These are phyloP conservation scores for Odobenus rosmarus DNA, from an alignment of 2,113 vertebrate species.

Conservation along the genomic window DNA sequence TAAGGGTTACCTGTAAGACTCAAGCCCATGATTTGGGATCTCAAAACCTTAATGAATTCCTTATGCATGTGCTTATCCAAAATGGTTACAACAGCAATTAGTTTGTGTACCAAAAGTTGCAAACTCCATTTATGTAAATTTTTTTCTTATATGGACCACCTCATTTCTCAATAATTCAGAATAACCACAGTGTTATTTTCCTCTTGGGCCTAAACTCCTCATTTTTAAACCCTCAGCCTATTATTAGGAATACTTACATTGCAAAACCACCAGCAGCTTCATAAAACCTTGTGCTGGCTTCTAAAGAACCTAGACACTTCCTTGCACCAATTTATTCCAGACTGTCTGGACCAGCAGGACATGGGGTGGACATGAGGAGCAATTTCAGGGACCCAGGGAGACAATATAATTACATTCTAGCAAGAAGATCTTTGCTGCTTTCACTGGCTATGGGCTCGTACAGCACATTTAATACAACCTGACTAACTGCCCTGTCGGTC, in stretches of 20 bases:
- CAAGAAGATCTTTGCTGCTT: background rate
- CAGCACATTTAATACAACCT: background rate
- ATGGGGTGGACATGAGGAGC: background rate
- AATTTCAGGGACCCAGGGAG: background rate
- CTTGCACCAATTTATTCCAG: background rate
- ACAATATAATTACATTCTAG: background rate
- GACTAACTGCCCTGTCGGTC: background rate
- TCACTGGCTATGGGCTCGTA: background rate
- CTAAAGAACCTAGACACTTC: background rate
- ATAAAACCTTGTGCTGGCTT: background rate
- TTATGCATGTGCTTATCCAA: background rate
- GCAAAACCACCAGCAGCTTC: background rate
- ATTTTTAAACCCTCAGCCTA: background rate
- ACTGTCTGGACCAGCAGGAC: background rate
- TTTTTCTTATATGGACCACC: background rate
- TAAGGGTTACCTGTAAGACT: background rate
- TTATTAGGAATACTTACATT: background rate
- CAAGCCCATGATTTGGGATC: background rate
- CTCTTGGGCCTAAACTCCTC: background rate
- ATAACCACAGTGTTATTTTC: background rate
- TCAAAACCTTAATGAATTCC: background rate
- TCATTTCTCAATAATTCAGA: constrained; percentile 4
- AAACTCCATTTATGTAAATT: background rate
- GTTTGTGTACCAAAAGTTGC: background rate
- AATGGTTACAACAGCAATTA: background rate